phyloP scores from a whole-genome alignment of 2,888 invertebrate genomes.

The Stegana nigrithorax region DNA sequence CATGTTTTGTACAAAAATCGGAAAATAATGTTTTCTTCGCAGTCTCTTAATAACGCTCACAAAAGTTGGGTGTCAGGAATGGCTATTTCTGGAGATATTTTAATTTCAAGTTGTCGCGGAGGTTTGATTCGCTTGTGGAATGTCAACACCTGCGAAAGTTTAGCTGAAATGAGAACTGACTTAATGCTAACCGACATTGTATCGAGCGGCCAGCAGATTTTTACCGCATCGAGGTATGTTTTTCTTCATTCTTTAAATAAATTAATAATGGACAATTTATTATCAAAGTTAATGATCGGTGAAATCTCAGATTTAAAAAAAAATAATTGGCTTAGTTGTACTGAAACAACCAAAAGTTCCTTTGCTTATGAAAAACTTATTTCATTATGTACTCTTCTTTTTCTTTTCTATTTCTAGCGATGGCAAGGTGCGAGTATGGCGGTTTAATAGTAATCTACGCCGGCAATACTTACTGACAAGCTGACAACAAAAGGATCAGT shows the following conservation, averaged over 20 bases:
- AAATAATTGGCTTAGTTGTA: no score
- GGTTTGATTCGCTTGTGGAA: constrained; percentile 83
- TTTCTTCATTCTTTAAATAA: not conserved
- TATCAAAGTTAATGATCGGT: no score
- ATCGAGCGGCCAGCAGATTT: constrained; percentile 75
- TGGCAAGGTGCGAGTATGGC: constrained; percentile 55
- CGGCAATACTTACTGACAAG: constrained; percentile 49
- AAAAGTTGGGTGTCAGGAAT: constrained; percentile 89
- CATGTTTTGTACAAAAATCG: not conserved
- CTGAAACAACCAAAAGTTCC: no score
- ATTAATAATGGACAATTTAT: not conserved
- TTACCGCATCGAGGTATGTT: constrained; percentile 83
- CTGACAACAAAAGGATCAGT: constrained; percentile 35
- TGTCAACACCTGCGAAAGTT: constrained; percentile 74
- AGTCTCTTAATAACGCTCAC: constrained; percentile 85
- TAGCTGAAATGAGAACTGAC: constrained; percentile 78
- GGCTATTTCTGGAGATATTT: constrained; percentile 71
- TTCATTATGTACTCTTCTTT: constrained; percentile 28
- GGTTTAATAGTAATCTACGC: constrained; percentile 48
- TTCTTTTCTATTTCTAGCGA: constrained; percentile 42
- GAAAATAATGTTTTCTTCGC: not conserved
- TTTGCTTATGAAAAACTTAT: no score
- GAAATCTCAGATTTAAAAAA: no score
- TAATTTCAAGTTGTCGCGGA: constrained; percentile 82
- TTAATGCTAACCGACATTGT: constrained; percentile 77